These are phyloP conservation scores for Euphydryas editha DNA, from an alignment of 2,888 invertebrate genomes.

Conservation along the genomic window DNA sequence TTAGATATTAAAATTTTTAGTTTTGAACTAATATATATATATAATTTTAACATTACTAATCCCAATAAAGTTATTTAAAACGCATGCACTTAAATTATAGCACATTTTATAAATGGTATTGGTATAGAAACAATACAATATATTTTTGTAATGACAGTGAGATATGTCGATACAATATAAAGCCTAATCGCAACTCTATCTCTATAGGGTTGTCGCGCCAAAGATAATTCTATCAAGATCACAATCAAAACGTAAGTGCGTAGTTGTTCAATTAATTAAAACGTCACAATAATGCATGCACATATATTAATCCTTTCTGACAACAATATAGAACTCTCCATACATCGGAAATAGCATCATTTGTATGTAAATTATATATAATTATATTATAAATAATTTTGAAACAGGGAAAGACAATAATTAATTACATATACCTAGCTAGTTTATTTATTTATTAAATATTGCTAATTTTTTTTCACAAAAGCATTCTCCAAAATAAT, in stretches of 20 bases:
- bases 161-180: constrained; percentile 8
- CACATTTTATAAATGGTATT: background rate
- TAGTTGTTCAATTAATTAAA: constrained; percentile 72
- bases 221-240: constrained; percentile 29
- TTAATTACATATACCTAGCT: no score
- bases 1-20: no score
- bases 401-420: no score
- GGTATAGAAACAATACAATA: background rate
- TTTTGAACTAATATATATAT: no score
- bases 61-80: background rate
- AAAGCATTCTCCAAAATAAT: no score
- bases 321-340: background rate
- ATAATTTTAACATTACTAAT: no score
- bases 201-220: constrained; percentile 10
- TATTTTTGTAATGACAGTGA: constrained; percentile 13
- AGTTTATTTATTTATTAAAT: no score
- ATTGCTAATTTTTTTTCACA: no score
- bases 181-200: constrained; percentile 24
- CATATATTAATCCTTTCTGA: constrained; percentile 59
- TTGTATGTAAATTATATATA: background rate
- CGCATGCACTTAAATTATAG: background rate
- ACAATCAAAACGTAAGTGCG: constrained; percentile 38
- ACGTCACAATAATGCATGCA: constrained; percentile 65
- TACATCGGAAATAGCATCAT: constrained; percentile 3
- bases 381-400: no score